Evolutionary conservation across 2,888 invertebrate species (phyloP), one percentile per base, ranked within the genome.

Genomic region (Tachina lurida): DNA sequence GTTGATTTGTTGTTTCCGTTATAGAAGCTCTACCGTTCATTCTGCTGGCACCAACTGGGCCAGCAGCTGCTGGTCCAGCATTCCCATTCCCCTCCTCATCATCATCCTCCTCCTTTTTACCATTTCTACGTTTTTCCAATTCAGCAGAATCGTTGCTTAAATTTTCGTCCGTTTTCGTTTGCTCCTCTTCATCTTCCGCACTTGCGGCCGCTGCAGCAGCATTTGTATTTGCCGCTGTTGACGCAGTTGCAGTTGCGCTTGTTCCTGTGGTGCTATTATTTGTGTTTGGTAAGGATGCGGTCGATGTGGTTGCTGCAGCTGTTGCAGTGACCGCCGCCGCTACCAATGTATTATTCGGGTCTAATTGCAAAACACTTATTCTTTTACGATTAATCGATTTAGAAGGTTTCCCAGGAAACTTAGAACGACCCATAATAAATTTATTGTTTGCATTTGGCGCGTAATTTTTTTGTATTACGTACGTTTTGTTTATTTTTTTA

Each of bases 311-410:
- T 86, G 83, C 60, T 63, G 49, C 67, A 86, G 41, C 71, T 56
- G 58, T 71, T 8, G 88, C 52, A 5, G 89, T 82, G 15, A 88
- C 71, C 39, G 88, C 76, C 58, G 82, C 84, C 63, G 87, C 71
- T 68, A 87, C 83, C 65, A 87, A 83, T 60, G 90, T 89, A 87
- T 90, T 90, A 58, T 86, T 86, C 2, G 86, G 83, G 73, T 90
- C 91, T 84, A 90, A 87, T 89, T 92, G 90, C 75, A 96, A 94
- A 92, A 97, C 96, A 94, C 96, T 96, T 92, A 97, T 95, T 93
- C 97, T 95, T 93, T 96, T 96, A 94, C 96, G 95, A 94, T 96
- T 96, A 93, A 96, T 96, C 94, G 96, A 96, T 94, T 96, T 97
- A 90, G 96, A 95, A 93, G 97, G 97, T 94, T 96, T 97, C 92